A percentile compares a stretch with the other conserved stretches of the same genome.
These are phyloP conservation scores for Trachymyrmex septentrionalis DNA, from an alignment of 1,140 invertebrate species.

Conservation along the genomic window DNA sequence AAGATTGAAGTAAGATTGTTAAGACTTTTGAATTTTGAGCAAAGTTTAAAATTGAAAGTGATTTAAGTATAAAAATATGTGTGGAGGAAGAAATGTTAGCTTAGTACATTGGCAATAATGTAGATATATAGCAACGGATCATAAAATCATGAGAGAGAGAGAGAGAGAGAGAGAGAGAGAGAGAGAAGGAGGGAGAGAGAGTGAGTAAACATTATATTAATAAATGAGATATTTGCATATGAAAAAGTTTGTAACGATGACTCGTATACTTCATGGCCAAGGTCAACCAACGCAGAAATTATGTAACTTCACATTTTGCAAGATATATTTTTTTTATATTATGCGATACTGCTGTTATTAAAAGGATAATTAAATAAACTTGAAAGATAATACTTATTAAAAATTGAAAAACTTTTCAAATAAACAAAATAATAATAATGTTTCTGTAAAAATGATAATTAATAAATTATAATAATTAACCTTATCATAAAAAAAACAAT, in stretches of 20 bases:
- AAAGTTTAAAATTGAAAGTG: slow-evolving; percentile 27
- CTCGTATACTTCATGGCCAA: not conserved
- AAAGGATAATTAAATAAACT: not conserved
- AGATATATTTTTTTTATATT: not conserved
- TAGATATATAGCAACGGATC: not conserved
- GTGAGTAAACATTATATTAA: slow-evolving; percentile 10
- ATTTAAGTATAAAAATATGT: not conserved
- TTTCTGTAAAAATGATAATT: not conserved
- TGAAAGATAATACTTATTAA: not conserved
- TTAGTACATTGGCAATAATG: not conserved
- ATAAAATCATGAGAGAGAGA: slow-evolving; percentile 26
- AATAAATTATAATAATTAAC: not conserved
- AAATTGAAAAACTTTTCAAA: not conserved
- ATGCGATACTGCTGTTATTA: not conserved
- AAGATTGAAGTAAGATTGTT: not conserved
- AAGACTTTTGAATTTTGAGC: not conserved
- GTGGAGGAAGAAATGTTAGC: not conserved
- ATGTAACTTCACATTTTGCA: not conserved
- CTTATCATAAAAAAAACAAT: not conserved
- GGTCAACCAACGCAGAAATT: not conserved
- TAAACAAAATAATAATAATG: not conserved
- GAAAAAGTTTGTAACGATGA: not conserved
- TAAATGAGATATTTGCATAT: not conserved
- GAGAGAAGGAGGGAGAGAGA: not conserved
- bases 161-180: not conserved